Conservation (phyloP, 2,797 vertebrate species). For the Limnodromus scolopaceus region DNA sequence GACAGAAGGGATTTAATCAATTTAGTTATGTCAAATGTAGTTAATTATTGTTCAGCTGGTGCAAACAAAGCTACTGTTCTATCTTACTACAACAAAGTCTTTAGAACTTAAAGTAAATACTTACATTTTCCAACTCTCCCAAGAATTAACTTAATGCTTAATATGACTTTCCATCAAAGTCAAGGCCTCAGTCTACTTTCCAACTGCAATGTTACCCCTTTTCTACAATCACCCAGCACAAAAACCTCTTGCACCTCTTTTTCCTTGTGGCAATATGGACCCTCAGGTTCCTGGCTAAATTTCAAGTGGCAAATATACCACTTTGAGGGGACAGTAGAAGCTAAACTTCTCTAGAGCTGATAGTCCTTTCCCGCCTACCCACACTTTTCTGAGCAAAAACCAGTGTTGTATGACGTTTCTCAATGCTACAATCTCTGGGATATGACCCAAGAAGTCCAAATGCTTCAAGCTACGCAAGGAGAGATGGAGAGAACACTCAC, state of each 20-base stretch:
- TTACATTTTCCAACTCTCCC: neutral
- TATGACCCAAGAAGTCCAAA: neutral
- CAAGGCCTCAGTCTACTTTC: neutral
- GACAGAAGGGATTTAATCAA: neutral
- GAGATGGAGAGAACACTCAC: neutral
- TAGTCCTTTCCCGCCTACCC: neutral
- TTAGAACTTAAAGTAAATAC: neutral
- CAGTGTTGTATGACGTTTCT: neutral
- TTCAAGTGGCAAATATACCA: neutral
- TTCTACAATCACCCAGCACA: neutral
- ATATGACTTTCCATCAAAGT: neutral
- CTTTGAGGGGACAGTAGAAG: neutral
- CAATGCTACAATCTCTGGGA: neutral
- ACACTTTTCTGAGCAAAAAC: neutral
- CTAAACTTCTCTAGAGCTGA: neutral
- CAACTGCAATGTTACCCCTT: neutral
- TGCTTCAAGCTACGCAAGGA: neutral
- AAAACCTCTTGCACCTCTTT: neutral
- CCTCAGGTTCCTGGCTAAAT: neutral
- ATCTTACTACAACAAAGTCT: neutral
- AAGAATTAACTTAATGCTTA: neutral
- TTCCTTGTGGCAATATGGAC: neutral
- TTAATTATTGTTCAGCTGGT: slow-evolving; percentile 13
- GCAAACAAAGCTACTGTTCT: neutral
- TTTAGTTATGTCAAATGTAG: neutral